Conservation (phyloP, 30 jellyfish, hydroid and myxozoan genomes). For the Aurelia aurita complex sp. Pacific region DNA sequence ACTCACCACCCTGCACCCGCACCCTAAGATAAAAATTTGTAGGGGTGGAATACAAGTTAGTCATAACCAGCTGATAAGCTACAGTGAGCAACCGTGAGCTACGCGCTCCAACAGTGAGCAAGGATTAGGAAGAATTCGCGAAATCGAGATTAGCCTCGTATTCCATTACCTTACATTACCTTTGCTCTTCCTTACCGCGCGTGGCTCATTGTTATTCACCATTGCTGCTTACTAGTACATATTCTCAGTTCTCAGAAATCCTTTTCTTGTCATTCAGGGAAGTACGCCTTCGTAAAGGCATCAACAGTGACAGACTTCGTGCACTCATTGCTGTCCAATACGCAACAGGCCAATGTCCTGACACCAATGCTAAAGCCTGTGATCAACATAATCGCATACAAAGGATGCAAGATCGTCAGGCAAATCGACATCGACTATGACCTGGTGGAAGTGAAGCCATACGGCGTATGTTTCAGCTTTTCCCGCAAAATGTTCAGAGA, state of each 20-base stretch:
- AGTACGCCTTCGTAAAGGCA: constrained; percentile 21
- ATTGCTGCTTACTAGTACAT: too few species aligned
- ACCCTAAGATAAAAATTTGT: too few species aligned
- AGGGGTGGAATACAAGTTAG: too few species aligned
- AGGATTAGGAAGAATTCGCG: neutral
- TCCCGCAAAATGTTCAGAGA: too few species aligned
- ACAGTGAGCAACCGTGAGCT: too few species aligned
- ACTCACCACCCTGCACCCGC: too few species aligned
- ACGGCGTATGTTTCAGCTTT: neutral
- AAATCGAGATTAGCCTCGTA: too few species aligned
- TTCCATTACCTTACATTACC: too few species aligned
- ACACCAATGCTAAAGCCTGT: neutral
- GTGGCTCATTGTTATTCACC: too few species aligned
- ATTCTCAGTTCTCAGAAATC: too few species aligned
- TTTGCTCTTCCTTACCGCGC: too few species aligned
- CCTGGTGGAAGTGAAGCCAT: neutral
- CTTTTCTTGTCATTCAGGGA: neutral
- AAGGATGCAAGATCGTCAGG: constrained; percentile 5
- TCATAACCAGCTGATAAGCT: too few species aligned
- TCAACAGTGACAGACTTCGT: constrained; percentile 6
- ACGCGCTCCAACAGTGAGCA: neutral
- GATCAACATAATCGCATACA: neutral
- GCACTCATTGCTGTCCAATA: constrained; percentile 3
- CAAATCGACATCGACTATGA: neutral
- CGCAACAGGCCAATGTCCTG: constrained; percentile 15